Base-by-base conservation (phyloP, 2,888 invertebrate species). In the Eilema caniola region DNA sequence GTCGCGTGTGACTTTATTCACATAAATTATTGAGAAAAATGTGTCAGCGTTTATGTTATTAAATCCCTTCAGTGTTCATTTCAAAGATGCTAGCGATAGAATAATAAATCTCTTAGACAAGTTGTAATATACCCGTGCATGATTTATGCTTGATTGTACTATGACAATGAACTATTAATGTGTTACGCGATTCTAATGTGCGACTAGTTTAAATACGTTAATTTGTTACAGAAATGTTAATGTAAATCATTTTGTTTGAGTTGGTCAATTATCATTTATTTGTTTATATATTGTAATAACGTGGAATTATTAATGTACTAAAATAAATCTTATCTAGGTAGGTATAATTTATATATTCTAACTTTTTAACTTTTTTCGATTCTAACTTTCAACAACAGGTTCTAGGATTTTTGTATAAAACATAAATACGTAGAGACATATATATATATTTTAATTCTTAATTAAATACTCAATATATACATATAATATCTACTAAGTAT, bases 21-120 rank as follows among this genome's bases (percentile, higher is more conserved):
- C 79, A 87, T 87, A 89, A 89, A 89, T 87, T 88, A 82, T 81
- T 84, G 83, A 85, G 88, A 86, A 88, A 88, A 89, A 88, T 88
- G 84, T 87, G 85, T 88, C 84, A 84, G 78, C 81, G 75, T 86
- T 84, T 83, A 83, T 82, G 83, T 83, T 83, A 82, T 83, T 82
- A 82, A 82, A 82, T 83, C 82, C 71, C 71, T 78, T 83, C 76
- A 79, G 78, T 77, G 78, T 80, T 76, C 74, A 72, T 74, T 82
- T 80, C 80, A 82, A 83, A 82, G 83, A 82, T 79, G 77, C 59
- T 56, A 76, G 69, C 59, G 71, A 70, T 76, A 76, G 72, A 70
- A 73, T 70, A 70, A 83, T 82, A 82, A 80, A 82, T 82, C 78
- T 76, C 62, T n/a, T 23, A 61, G 80, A 80, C 82, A 83, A 82